phyloP scores from a whole-genome alignment of 2,888 invertebrate species.

The Dinocampus coccinellae region DNA sequence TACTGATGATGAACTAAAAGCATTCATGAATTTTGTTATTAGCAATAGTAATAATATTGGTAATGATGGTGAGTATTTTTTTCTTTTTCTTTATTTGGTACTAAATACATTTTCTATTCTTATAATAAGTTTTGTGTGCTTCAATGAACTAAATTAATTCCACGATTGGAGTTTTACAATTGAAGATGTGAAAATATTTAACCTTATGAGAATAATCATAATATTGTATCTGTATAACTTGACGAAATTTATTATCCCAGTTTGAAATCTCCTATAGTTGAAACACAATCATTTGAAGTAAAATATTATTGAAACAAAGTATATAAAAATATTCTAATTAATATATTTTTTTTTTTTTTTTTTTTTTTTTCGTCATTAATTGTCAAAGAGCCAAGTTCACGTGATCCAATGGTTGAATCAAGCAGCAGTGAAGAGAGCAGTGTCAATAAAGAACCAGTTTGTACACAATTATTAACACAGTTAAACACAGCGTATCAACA shows the following conservation, averaged over 20 bases:
- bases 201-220: neutral
- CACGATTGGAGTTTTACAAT: neutral
- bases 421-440: slow-evolving; percentile 62
- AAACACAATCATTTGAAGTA: neutral
- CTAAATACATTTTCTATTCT: too few species aligned
- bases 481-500: slow-evolving; percentile 67
- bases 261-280: neutral
- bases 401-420: slow-evolving; percentile 67
- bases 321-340: neutral
- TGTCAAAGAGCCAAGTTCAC: slow-evolving; percentile 63
- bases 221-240: neutral
- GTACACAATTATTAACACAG: slow-evolving; percentile 66
- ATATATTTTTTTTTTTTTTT: slow-evolving; percentile 12
- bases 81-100: too few species aligned
- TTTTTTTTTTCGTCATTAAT: slow-evolving; percentile 29
- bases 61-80: slow-evolving; percentile 59
- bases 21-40: slow-evolving; percentile 62
- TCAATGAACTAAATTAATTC: neutral
- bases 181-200: neutral
- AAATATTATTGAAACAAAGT: neutral
- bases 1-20: slow-evolving; percentile 62
- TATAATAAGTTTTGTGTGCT: neutral
- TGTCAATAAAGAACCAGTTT: slow-evolving; percentile 64
- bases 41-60: slow-evolving; percentile 60
- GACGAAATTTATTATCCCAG: neutral